These are phyloP conservation scores for Aphis gossypii DNA, from an alignment of 1,140 invertebrate species.

Conservation along the genomic window DNA sequence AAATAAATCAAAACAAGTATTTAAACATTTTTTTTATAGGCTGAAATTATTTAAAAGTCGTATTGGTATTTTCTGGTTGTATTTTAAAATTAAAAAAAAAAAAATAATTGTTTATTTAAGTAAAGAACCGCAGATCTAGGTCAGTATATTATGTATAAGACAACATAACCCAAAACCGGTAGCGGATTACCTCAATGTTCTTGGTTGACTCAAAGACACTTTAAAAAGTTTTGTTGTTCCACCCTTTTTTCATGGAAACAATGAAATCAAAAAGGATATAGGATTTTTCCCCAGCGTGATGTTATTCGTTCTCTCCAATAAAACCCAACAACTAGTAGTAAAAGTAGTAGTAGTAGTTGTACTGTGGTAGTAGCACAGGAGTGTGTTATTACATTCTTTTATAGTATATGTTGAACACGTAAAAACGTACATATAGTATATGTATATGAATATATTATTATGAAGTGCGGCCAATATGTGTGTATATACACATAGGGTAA, in stretches of 20 bases:
- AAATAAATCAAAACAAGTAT: too few species aligned
- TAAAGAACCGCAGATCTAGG: not conserved
- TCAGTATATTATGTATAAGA: not conserved
- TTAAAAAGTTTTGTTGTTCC: not conserved
- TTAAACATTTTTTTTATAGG: not conserved
- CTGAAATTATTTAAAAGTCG: not conserved
- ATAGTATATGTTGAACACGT: not conserved
- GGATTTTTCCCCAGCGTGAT: not conserved
- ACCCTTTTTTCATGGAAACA: not conserved
- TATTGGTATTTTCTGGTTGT: not conserved
- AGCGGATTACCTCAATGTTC: not conserved
- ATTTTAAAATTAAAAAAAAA: not conserved
- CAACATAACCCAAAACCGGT: not conserved
- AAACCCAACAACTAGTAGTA: not conserved
- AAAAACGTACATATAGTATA: not conserved
- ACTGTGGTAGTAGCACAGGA: not conserved
- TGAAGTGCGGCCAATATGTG: not conserved
- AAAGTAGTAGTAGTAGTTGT: not conserved
- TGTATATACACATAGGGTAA: not conserved
- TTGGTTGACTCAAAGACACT: not conserved
- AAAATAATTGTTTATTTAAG: not conserved
- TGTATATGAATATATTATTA: not conserved
- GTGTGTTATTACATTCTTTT: constrained; percentile 12
- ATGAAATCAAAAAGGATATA: not conserved
- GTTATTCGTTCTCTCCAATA: not conserved